Base-by-base conservation (phyloP, 2,888 invertebrate genomes). In the Campoplex capitator region DNA sequence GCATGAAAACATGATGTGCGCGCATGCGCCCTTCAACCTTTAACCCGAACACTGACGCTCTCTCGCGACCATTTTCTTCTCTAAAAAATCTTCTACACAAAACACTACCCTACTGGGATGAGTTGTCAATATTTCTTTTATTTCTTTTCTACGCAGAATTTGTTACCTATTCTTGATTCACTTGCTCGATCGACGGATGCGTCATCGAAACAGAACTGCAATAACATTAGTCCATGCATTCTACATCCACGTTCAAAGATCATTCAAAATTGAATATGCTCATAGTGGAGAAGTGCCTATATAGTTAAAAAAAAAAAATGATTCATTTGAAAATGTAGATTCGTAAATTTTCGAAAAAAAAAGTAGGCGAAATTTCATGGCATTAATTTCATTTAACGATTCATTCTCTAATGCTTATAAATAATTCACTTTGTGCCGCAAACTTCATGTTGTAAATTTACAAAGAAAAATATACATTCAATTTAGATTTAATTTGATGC, bases 11-110 rank as follows among this genome's bases (percentile, higher is more conserved):
- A 73, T 23, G 38, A 80, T 16, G 2, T 35, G 18, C 0, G 48
- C 80, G 71, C 80, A 71, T 48, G 80, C 80, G 80, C 62, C n/a
- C 38, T 18, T 13, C 13, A 3, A n/a, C 18, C 42, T n/a, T 0
- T 3, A 18, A 71, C 67, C 42, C 18, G 3, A 9, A 2, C 68
- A 13, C n/a, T 13, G 42, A 42, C 68, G 68, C 68, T 68, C 68
- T 38, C 68, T 68, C n/a, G 68, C 42, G 68, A n/a, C n/a, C 7
- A 23, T 9, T 68, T 68, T 9, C 68, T 42, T 42, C n/a, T 42
- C 68, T 68, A 42, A 42, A 68, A 23, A 38, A 62, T 68, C 8
- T 28, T 23, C 42, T 38, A 42, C 23, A 68, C 38, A n/a, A 42
- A 42, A 67, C 18, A 23, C 68, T n/a, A 38, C n/a, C 1, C 35